These are phyloP conservation scores for Drosophila robusta DNA, from an alignment of 2,888 invertebrate genomes.

Conservation along the genomic window DNA sequence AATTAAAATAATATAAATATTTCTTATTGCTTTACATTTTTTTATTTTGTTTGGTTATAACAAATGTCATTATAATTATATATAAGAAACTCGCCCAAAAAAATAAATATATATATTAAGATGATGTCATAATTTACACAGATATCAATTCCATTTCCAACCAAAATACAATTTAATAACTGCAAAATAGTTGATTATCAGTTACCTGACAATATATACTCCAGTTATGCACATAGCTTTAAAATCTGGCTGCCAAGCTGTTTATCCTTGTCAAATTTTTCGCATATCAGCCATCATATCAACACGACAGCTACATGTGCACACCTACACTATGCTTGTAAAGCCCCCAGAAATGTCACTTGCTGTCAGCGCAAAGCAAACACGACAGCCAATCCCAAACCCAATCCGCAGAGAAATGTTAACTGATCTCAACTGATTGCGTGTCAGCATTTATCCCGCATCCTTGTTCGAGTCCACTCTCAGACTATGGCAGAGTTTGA, in stretches of 20 bases:
- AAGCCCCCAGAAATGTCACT: slow-evolving; percentile 59
- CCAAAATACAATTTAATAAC: neutral
- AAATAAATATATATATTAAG: too few species aligned
- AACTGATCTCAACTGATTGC: slow-evolving; percentile 78
- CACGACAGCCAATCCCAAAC: slow-evolving; percentile 65
- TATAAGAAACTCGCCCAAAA: too few species aligned
- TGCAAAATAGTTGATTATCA: slow-evolving; percentile 8
- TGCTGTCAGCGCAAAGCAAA: slow-evolving; percentile 68
- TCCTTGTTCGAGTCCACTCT: slow-evolving; percentile 30
- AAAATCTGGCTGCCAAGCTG: slow-evolving; percentile 11
- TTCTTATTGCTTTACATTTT: too few species aligned
- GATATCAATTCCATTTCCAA: too few species aligned
- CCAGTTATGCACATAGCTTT: neutral
- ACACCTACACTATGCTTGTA: slow-evolving; percentile 10
- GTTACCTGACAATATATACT: neutral
- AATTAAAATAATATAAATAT: too few species aligned
- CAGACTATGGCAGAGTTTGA: slow-evolving; percentile 2
- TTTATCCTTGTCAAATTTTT: slow-evolving; percentile 40
- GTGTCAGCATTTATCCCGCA: slow-evolving; percentile 64
- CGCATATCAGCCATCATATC: slow-evolving; percentile 42
- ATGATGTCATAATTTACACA: neutral
- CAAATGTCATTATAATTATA: too few species aligned
- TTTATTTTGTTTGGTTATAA: too few species aligned
- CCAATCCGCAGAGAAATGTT: slow-evolving; percentile 46
- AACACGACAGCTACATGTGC: slow-evolving; percentile 21